These are phyloP conservation scores for Holotrichia oblita DNA, from an alignment of 1,140 invertebrate genomes.

Conservation along the genomic window DNA sequence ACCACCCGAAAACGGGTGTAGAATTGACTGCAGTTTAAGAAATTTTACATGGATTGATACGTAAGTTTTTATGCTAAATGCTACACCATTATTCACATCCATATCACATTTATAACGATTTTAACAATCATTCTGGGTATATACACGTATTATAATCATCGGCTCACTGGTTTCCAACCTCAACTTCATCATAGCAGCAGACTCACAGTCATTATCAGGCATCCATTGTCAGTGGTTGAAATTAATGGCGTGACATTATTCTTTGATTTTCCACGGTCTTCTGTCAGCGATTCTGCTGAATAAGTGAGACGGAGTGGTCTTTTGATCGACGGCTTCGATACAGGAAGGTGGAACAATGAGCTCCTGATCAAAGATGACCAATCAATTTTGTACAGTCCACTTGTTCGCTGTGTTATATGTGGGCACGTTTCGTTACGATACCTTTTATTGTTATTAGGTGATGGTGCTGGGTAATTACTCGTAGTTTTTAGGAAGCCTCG, in stretches of 20 bases:
- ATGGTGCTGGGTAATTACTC: neutral
- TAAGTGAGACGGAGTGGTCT: constrained; percentile 12
- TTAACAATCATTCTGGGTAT: neutral
- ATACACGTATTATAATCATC: neutral
- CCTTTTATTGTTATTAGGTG: neutral
- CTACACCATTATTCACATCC: neutral
- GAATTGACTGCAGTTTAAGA: neutral
- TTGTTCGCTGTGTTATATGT: neutral
- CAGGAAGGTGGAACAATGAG: constrained; percentile 19
- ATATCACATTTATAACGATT: neutral
- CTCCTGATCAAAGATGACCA: constrained; percentile 16
- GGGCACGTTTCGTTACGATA: neutral
- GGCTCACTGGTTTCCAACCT: neutral
- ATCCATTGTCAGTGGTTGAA: constrained; percentile 16
- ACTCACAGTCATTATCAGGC: constrained; percentile 7
- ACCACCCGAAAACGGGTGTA: neutral
- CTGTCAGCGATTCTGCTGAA: constrained; percentile 15
- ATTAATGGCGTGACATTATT: constrained; percentile 20
- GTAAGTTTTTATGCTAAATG: neutral
- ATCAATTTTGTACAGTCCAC: constrained; percentile 7
- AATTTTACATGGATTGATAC: constrained; percentile 12
- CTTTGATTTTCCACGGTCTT: constrained; percentile 12
- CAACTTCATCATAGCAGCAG: constrained; percentile 2
- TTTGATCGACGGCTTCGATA: constrained; percentile 15
- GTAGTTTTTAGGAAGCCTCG: neutral